Evolutionary conservation across 2,797 vertebrate species (phyloP), one percentile per base, ranked within the genome.

Genomic region (Argyrosomus regius): DNA sequence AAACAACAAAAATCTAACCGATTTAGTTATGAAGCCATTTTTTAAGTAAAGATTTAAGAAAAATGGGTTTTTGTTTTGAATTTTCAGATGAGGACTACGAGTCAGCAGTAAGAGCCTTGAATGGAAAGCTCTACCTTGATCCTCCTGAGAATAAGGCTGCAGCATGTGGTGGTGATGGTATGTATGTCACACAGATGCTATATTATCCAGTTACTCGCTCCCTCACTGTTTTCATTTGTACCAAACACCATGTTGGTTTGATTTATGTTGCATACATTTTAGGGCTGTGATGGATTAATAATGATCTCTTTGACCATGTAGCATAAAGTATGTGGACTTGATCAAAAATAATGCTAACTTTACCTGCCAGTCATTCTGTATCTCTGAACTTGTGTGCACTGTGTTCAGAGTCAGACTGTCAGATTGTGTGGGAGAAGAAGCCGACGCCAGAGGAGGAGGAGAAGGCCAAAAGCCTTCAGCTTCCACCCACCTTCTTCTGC

Each of bases 71-170:
- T 50, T 62, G 1, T 82, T 88, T 56, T 80, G 0, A 46, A 28
- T 81, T 91, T 89, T 75, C 84, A 99, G 98, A 99, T 93, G 98
- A 99, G 91, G 97, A 98, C 89, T 99, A 95, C 68, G 97, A 98
- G 87, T 96, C 95, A 4, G 98, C 98, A 70, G 96, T 99, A 66
- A 97, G 88, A 87, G 97, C 95, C 35, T 95, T 99, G 81, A 97
- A 97, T 80, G 98, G 98, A 88, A 97, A 94, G 54, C 93, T 99
- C 0, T 99, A 99, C 92, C 89, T 85, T 28, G 96, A 96, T 62
- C 77, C 92, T 80, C 89, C 81, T n/a, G 70, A 79, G 60, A 82
- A 28, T 72, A 53, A 52, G 11, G 60, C 72, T 56, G 80, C 81
- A 62, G 83, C 78, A 0, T 85, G 65, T 73, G 60, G 65, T 73